phyloP scores from a whole-genome alignment of 1,140 invertebrate species.

The Drosophila gunungcola region DNA sequence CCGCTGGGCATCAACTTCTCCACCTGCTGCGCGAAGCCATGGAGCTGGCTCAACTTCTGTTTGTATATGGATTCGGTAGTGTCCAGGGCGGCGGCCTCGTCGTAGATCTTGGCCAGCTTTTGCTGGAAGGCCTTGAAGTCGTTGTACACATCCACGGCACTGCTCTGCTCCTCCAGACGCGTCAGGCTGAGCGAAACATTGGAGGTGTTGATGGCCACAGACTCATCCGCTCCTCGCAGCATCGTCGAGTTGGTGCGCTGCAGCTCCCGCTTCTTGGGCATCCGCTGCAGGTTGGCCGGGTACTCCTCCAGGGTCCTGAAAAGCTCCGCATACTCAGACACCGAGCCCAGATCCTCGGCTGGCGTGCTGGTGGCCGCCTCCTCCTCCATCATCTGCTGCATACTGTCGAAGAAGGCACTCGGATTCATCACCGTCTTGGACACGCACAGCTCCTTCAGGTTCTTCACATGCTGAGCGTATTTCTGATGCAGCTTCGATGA shows the following conservation, averaged over 20 bases:
- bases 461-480: constrained; percentile 28
- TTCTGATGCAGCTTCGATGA: constrained; percentile 40
- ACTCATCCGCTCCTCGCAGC: constrained; percentile 24
- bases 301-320: constrained; percentile 71
- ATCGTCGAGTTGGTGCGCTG: constrained; percentile 52
- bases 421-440: constrained; percentile 61
- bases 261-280: constrained; percentile 48
- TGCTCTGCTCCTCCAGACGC: constrained; percentile 36
- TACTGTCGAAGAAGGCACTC: constrained; percentile 36
- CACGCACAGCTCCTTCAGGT: constrained; percentile 53
- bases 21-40: constrained; percentile 65
- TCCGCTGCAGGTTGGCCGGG: constrained; percentile 65
- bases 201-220: constrained; percentile 17
- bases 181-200: constrained; percentile 17
- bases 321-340: constrained; percentile 60
- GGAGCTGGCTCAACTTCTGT: constrained; percentile 49
- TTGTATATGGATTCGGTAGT: constrained; percentile 33
- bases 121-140: constrained; percentile 67
- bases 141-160: constrained; percentile 44
- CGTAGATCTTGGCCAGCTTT: constrained; percentile 46
- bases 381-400: constrained; percentile 49
- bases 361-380: constrained; percentile 27
- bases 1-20: constrained; percentile 58
- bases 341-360: constrained; percentile 33
- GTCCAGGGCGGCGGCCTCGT: constrained; percentile 33